Evolutionary conservation across 2,888 invertebrate genomes (phyloP).

Genomic region (Oxyteleia sp.): DNA sequence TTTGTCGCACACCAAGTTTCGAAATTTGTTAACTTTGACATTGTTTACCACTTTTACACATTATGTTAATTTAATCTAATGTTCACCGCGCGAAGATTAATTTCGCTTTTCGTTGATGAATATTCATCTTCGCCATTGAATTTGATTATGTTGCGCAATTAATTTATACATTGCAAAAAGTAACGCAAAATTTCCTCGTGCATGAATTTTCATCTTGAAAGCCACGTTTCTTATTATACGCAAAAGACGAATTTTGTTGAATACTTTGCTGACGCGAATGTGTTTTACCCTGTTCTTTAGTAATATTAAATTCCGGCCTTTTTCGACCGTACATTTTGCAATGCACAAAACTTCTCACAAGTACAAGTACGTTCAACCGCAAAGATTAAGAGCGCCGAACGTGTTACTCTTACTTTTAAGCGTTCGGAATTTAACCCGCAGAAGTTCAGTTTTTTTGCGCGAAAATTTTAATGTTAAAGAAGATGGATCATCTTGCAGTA

Average conservation of each 20-base stretch:
- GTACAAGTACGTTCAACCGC: neutral
- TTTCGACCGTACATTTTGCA: conserved; percentile 3
- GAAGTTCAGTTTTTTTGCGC: too few species aligned
- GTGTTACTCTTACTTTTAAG: neutral
- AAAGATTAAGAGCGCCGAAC: neutral
- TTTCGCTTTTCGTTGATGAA: conserved; percentile 5
- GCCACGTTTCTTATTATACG: conserved; percentile 22
- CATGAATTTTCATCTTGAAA: conserved; percentile 37
- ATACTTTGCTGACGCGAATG: conserved; percentile 26
- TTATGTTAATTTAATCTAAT: conserved; percentile 14
- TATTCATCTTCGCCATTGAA: conserved; percentile 1
- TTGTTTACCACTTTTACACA: too few species aligned
- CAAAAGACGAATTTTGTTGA: conserved; percentile 24
- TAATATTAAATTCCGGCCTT: conserved; percentile 19
- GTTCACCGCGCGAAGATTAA: conserved; percentile 5
- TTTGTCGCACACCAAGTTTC: too few species aligned
- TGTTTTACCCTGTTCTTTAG: conserved; percentile 21
- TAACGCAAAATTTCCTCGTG: conserved; percentile 11
- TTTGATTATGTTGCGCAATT: conserved; percentile 29
- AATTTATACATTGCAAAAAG: conserved; percentile 38
- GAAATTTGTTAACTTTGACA: too few species aligned
- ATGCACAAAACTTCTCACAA: conserved; percentile 1
- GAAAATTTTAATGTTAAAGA: too few species aligned
- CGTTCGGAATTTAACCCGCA: neutral
- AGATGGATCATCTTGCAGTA: too few species aligned